These are phyloP conservation scores for Semicossyphus pulcher DNA, from an alignment of 2,113 vertebrate species.

Conservation along the genomic window DNA sequence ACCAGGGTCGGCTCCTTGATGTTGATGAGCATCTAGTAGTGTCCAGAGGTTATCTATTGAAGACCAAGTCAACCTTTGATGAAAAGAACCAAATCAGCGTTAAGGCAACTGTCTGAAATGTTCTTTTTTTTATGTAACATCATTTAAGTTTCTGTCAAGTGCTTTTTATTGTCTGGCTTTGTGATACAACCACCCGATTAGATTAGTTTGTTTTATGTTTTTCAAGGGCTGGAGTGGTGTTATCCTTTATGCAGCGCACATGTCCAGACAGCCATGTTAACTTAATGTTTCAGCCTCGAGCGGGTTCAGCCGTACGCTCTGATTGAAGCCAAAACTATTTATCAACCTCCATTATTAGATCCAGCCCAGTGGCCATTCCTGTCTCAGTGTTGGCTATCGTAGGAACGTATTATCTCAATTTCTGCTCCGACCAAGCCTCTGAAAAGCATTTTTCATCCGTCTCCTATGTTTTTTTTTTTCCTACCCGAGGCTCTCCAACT, in stretches of 20 bases:
- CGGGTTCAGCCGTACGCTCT: neutral
- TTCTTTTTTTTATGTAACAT: neutral
- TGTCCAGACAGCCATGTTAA: slow-evolving; percentile 37
- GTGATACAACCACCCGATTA: slow-evolving; percentile 19
- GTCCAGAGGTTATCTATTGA: neutral
- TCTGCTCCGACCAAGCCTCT: slow-evolving; percentile 26
- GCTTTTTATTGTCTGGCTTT: slow-evolving; percentile 23
- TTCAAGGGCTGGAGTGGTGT: neutral
- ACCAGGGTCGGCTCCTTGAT: neutral
- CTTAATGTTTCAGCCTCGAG: slow-evolving; percentile 35
- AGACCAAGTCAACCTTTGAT: neutral
- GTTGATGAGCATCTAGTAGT: neutral
- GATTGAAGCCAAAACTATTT: slow-evolving; percentile 34
- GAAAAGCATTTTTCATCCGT: slow-evolving; percentile 14
- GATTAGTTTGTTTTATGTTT: slow-evolving; percentile 48
- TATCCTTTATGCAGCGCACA: slow-evolving; percentile 16
- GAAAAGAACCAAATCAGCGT: neutral
- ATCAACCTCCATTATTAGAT: slow-evolving; percentile 45
- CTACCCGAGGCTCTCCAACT: slow-evolving; percentile 36
- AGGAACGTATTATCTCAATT: slow-evolving; percentile 35
- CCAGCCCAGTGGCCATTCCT: slow-evolving; percentile 28
- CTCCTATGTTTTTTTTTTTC: slow-evolving; percentile 28
- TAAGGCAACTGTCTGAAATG: neutral
- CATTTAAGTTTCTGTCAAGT: slow-evolving; percentile 10
- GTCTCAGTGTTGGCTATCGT: slow-evolving; percentile 10